Base-by-base conservation (phyloP, 37 sponge, comb jelly and placozoan species). In the Aplysina aerophoba region DNA sequence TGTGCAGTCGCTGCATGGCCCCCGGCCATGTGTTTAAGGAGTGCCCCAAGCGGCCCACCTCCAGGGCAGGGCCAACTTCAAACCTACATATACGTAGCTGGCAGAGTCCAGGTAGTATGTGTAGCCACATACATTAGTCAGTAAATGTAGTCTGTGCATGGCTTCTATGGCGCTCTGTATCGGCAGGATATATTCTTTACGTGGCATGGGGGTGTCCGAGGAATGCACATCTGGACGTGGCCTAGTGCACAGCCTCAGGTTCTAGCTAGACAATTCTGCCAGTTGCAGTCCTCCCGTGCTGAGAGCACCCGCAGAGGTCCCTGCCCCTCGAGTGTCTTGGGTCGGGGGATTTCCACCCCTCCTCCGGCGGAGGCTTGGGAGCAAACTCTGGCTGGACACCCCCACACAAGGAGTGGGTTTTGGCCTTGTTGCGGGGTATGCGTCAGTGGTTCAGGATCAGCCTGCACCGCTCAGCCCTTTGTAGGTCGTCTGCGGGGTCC, bases 181-280 rank as follows among this genome's bases (percentile, higher is more conserved):
- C n/a, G n/a, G n/a, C n/a, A n/a, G n/a, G n/a, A n/a, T n/a, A n/a
- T n/a, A n/a, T n/a, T n/a, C n/a, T n/a, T n/a, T n/a, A n/a, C n/a
- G n/a, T n/a, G n/a, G n/a, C n/a, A n/a, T n/a, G n/a, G n/a, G n/a
- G n/a, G n/a, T n/a, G n/a, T n/a, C n/a, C n/a, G n/a, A n/a, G n/a
- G n/a, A n/a, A n/a, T n/a, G n/a, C n/a, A n/a, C n/a, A n/a, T n/a
- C n/a, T n/a, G n/a, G n/a, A n/a, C n/a, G n/a, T n/a, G n/a, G n/a
- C n/a, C n/a, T n/a, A n/a, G n/a, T n/a, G n/a, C n/a, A n/a, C n/a
- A n/a, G n/a, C n/a, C n/a, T 8, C 78, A 19, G 31, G 5, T 75
- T 16, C 4, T 75, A 53, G 78, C 78, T 6, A 5, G 54, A 22
- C 78, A 75, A 25, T 75, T 75, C 78, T 75, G 50, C 78, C 78